Evolutionary conservation across 35 echinoderm and acorn worm genomes (phyloP), one percentile per base, ranked within the genome.

Genomic region (Amphiura filiformis): DNA sequence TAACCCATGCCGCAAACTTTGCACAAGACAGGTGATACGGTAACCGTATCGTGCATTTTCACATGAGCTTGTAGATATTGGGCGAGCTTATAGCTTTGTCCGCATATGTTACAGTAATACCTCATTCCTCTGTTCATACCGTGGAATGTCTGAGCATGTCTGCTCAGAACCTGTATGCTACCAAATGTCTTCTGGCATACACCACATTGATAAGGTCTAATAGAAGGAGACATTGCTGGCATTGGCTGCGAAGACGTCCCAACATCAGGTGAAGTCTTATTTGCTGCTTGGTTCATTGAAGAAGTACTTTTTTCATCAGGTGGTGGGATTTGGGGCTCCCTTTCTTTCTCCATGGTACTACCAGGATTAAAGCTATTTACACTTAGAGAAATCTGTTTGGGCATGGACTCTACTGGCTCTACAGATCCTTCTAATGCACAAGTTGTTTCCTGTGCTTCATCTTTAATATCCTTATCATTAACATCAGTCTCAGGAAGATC

Each of bases 131-230:
- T 34, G 20, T 85, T 40, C 83, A 85, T 56, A 22, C 83, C 83
- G 35, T 85, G 83, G 83, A 65, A 65, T 23, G 36, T 37, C 83
- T 85, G 83, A 0, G 47, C 83, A 65, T 85, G 83, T 26, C 83
- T 31, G 35, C 52, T 85, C 11, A 85, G 52, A 18, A 85, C 35
- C n/a, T 85, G 83, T 7, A 85, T 85, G 35, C 83, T 85, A 61
- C 83, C 83, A 39, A 85, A 85, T 65, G 83, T 85, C 52, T 85
- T 85, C 23, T 37, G 56, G 37, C 83, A 85, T 20, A 85, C 64
- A 20, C 83, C 83, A 65, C 83, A 85, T 61, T 85, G 44, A 61
- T 85, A 85, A 18, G 83, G 83, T 64, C 56, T 85, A 35, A 36
- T 33, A 36, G 57, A 37, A n/a, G 83, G 83, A 14, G 37, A 20